Conservation (phyloP, 2,113 vertebrate species). For the Nycticryphes semicollaris region DNA sequence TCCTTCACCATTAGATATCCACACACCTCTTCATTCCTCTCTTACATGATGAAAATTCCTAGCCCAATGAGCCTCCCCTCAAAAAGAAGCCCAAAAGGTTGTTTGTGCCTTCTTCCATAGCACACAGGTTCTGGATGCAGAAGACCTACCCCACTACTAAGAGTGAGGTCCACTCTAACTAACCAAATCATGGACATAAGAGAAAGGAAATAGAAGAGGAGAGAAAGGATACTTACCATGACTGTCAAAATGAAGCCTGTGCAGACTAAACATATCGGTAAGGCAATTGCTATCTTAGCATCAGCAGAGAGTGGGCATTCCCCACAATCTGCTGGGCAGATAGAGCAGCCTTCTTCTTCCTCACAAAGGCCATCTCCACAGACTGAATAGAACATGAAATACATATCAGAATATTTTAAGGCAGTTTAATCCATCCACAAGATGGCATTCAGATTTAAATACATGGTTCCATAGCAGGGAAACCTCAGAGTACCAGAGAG, state of each 20-base stretch:
- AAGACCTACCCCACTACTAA: neutral
- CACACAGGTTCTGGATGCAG: neutral
- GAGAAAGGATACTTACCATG: constrained; percentile 63
- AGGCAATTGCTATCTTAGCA: constrained; percentile 70
- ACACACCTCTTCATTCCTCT: neutral
- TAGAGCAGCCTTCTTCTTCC: constrained; percentile 79
- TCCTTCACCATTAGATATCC: neutral
- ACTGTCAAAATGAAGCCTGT: constrained; percentile 73
- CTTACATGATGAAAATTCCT: neutral
- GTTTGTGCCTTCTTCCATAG: neutral
- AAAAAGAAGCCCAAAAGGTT: neutral
- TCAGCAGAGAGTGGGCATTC: constrained; percentile 76
- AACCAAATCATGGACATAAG: neutral
- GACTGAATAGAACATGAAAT: constrained; percentile 62
- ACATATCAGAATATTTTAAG: neutral
- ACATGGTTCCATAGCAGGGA: neutral
- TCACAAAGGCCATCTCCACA: constrained; percentile 82
- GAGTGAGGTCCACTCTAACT: neutral
- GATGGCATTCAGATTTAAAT: neutral
- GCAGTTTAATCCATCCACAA: neutral
- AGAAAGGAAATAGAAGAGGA: neutral
- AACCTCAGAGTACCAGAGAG: neutral
- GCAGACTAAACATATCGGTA: constrained; percentile 79
- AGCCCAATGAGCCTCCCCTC: neutral
- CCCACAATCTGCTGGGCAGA: constrained; percentile 81